Conservation (phyloP, 2,797 vertebrate genomes). For the Serranus cabrilla region DNA sequence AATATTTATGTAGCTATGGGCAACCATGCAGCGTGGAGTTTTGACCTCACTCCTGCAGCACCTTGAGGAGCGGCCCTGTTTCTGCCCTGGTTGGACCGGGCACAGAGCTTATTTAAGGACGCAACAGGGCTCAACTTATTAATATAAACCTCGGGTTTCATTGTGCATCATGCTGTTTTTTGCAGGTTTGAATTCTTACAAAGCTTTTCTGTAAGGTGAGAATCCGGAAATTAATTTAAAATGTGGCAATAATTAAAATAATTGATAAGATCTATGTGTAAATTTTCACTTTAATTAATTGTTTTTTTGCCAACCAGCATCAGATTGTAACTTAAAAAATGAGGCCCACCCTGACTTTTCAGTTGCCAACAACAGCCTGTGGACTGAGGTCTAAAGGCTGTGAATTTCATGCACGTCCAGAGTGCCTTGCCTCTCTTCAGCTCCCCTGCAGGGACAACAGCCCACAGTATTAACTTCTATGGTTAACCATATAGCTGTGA, state of each 20-base stretch:
- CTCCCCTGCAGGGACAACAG: too few species aligned
- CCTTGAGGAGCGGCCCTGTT: constrained; percentile 54
- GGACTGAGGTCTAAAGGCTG: too few species aligned
- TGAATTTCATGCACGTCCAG: too few species aligned
- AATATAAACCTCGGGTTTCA: neutral
- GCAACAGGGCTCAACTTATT: constrained; percentile 10
- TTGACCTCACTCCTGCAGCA: constrained; percentile 66
- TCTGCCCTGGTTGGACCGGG: constrained; percentile 47
- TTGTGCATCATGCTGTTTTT: constrained; percentile 5
- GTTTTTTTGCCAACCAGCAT: too few species aligned
- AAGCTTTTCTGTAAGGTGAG: constrained; percentile 6
- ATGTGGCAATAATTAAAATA: neutral
- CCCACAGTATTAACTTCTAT: too few species aligned
- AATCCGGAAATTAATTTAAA: neutral
- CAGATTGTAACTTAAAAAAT: too few species aligned
- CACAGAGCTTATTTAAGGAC: constrained; percentile 38
- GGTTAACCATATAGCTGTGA: too few species aligned
- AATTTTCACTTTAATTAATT: too few species aligned
- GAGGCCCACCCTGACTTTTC: too few species aligned
- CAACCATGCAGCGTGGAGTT: constrained; percentile 72
- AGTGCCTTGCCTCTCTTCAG: too few species aligned
- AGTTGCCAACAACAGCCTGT: too few species aligned
- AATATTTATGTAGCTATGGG: constrained; percentile 85
- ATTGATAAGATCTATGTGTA: neutral
- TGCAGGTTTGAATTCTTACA: neutral